phyloP scores from a whole-genome alignment of 2,797 vertebrate genomes.

The Argyrosomus regius region DNA sequence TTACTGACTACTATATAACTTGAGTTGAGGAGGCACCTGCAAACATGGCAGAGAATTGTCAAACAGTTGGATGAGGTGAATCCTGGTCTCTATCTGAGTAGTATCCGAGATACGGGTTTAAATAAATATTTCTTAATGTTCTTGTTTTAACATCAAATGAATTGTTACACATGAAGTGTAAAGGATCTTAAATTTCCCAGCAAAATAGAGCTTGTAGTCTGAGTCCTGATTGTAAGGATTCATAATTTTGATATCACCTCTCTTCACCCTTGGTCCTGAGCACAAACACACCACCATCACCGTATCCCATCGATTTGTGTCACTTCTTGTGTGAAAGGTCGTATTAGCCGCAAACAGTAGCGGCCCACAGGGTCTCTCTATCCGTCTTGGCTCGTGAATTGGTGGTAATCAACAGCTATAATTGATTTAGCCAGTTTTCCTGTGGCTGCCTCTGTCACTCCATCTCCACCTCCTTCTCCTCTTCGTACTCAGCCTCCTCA shows the following conservation, averaged over 20 bases:
- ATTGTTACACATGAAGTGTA: neutral
- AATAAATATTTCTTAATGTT: neutral
- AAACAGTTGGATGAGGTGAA: neutral
- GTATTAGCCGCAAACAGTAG: constrained; percentile 3
- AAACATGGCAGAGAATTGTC: neutral
- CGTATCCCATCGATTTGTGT: neutral
- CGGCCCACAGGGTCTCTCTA: constrained; percentile 37
- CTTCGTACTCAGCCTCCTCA: constrained; percentile 45
- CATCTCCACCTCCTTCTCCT: constrained; percentile 26
- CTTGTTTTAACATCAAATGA: neutral
- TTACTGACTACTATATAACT: neutral
- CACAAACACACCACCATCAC: neutral
- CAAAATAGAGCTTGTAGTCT: neutral
- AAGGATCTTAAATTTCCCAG: fast-evolving
- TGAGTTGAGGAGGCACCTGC: neutral
- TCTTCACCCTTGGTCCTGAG: neutral
- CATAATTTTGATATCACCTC: neutral
- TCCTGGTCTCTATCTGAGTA: no score
- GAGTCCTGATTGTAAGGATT: neutral
- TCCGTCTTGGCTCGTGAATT: constrained; percentile 41
- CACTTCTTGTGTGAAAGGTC: constrained; percentile 27
- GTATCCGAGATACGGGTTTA: neutral
- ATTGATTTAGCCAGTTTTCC: constrained; percentile 75
- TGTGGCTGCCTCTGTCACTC: constrained; percentile 31
- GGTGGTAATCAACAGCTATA: constrained; percentile 66